Base-by-base conservation (phyloP, 2,113 vertebrate species). In the Podarcis raffonei region DNA sequence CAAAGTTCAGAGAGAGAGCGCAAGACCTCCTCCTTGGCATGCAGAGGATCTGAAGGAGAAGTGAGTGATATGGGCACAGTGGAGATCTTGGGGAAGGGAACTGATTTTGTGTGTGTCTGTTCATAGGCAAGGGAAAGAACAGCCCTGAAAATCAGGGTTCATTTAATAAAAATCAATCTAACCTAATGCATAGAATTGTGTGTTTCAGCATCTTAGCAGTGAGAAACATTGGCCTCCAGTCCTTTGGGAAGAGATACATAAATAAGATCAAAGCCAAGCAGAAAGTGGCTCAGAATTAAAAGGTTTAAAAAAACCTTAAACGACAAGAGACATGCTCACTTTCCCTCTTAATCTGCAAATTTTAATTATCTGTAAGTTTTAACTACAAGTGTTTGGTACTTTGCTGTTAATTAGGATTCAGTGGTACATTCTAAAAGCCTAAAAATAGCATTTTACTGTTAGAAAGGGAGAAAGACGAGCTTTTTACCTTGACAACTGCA, bases 381-480 rank as follows among this genome's bases (percentile, higher is more conserved):
- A 79, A 69, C 27, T 18, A 25, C 22, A 69, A n/a, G 30, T n/a
- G 71, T 71, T 68, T 25, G 39, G 62, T 69, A 37, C 37, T 81
- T 59, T 20, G n/a, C 32, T 72, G 42, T 57, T 81, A 71, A 87
- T 81, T 81, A 72, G 74, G 66, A 84, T 84, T 72, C 88, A 72
- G 48, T 59, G 68, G 35, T 39, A 42, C 53, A 89, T 80, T 59
- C 32, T 77, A 77, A 76, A 53, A 42, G 25, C 13, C 75, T 78
- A 68, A 78, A 79, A 79, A 86, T 68, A 86, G 23, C 13, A 11
- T 32, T 68, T 77, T 22, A 20, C 53, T 48, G 62, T 53, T 59
- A n/a, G 71, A 77, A 42, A 42, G 37, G 15, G 16, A 79, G 57
- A 20, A 32, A 82, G n/a, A 75, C 71, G 22, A 59, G 62, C 8